phyloP scores from a whole-genome alignment of 2,797 vertebrate species.

The Silurus lanzhouensis region DNA sequence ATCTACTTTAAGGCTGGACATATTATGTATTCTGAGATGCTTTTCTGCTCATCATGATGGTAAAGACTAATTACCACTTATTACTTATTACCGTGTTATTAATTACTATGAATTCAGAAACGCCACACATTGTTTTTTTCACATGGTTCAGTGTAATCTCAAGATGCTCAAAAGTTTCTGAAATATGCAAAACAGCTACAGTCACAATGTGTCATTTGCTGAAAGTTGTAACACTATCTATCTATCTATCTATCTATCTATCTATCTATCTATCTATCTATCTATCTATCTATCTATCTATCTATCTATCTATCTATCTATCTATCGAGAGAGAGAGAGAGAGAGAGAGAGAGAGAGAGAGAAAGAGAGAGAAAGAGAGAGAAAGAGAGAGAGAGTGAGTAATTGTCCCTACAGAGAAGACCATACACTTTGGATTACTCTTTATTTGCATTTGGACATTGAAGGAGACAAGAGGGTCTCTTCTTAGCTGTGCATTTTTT shows the following conservation, averaged over 20 bases:
- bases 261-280: background rate
- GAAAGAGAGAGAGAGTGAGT: background rate
- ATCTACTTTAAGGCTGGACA: background rate
- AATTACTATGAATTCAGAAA: background rate
- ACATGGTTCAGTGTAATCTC: background rate
- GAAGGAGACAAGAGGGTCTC: slow-evolving; percentile 35
- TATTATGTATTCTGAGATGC: background rate
- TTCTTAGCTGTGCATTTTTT: slow-evolving; percentile 55
- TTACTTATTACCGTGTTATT: too few relatives aligned
- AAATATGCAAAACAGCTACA: background rate
- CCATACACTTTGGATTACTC: slow-evolving; percentile 41
- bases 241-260: background rate
- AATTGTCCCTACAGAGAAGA: slow-evolving; percentile 46
- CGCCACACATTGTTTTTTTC: too few relatives aligned
- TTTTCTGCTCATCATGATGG: background rate
- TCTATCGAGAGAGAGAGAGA: background rate
- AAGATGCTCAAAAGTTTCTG: background rate
- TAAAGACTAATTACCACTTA: background rate
- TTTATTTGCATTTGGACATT: slow-evolving; percentile 56
- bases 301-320: background rate
- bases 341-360: background rate
- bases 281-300: background rate
- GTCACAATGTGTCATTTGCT: background rate
- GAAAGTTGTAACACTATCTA: background rate
- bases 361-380: background rate